Evolutionary conservation across 2,888 invertebrate species (phyloP), one percentile per base, ranked within the genome.

Genomic region (Tryphoninae sp.): DNA sequence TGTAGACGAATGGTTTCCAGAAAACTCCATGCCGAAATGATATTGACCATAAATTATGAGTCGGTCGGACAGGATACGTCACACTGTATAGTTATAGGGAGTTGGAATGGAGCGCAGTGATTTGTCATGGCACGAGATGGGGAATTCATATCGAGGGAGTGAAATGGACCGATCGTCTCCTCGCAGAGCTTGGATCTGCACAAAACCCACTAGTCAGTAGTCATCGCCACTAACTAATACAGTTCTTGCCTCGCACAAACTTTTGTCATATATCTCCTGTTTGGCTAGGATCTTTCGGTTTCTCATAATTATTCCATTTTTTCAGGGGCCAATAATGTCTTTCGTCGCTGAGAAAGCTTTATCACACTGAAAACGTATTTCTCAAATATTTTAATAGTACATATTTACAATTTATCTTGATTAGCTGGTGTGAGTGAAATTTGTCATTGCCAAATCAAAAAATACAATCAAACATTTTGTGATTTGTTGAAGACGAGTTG

Each of bases 101-200:
- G 65, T 33, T 64, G 40, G 58, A 75, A 75, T 65, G 26, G 45
- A 75, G 87, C 88, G 80, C 76, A 71, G 78, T 84, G 86, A 89
- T 89, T 89, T 88, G 89, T 89, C 90, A 89, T 84, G 86, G 87
- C 78, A 82, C 65, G 80, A 80, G 55, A 78, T 77, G 84, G 78
- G 78, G 84, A 82, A 78, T 77, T 68, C 67, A 16, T 65, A 51
- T 71, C 26, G 55, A 72, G 74, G 51, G 67, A 42, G 65, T 53
- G 69, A 23, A 73, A 77, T 69, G 22, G 68, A 72, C 26, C 62
- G 67, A 23, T 81, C 33, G 51, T 22, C 19, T 23, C 42, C 33
- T 61, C 42, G 51, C 69, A 40, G 23, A 55, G 61, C 73, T 53
- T 40, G 45, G 68, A 45, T 45, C 13, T 45, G 2, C 2, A 45